These are phyloP conservation scores for Eulimnadia texana DNA, from an alignment of 1,140 invertebrate species.

Conservation along the genomic window DNA sequence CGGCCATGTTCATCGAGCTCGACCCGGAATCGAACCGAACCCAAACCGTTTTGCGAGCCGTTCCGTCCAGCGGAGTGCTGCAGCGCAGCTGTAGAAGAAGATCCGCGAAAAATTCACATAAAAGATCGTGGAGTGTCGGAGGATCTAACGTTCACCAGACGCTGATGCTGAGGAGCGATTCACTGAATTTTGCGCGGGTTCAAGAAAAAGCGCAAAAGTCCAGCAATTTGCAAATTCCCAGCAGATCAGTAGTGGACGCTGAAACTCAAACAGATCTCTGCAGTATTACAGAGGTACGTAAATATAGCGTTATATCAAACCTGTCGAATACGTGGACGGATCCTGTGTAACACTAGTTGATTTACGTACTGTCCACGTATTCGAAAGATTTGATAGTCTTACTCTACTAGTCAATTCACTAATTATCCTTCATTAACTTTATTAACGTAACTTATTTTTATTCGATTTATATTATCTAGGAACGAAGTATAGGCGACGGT, in stretches of 20 bases:
- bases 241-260: slow-evolving; percentile 5
- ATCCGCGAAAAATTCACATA: background rate
- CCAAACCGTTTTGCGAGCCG: background rate
- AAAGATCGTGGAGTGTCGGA: slow-evolving; percentile 14
- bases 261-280: slow-evolving; percentile 11
- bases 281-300: background rate
- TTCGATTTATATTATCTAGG: too few relatives aligned
- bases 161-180: slow-evolving; percentile 5
- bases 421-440: too few relatives aligned
- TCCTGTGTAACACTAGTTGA: too few relatives aligned
- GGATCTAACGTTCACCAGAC: slow-evolving; percentile 16
- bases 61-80: background rate
- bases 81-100: background rate
- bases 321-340: background rate
- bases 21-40: background rate
- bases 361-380: too few relatives aligned
- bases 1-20: slow-evolving; percentile 1
- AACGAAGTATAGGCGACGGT: slow-evolving; percentile 5
- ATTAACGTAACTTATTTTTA: too few relatives aligned
- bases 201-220: background rate
- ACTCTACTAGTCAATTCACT: too few relatives aligned
- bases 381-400: too few relatives aligned
- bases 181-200: background rate
- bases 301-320: too few relatives aligned
- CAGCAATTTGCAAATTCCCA: background rate